Conservation (phyloP, 2,888 invertebrate species). For the Camponotus fellah region DNA sequence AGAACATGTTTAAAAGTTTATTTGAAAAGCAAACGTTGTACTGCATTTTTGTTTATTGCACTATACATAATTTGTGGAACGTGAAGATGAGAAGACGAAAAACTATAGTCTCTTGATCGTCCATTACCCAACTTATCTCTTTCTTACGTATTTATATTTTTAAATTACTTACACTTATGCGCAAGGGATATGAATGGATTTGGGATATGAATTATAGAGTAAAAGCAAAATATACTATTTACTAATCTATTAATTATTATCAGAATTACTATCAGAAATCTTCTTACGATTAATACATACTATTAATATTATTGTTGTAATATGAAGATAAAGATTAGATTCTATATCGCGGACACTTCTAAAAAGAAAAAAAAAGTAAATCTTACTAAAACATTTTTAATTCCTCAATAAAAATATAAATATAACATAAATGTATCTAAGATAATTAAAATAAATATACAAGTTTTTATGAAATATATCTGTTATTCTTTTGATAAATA, state of each 20-base stretch:
- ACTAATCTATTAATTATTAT: too few relatives aligned
- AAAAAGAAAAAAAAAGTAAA: background rate
- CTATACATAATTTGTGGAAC: background rate
- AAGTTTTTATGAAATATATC: constrained; percentile 3
- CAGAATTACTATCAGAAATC: background rate
- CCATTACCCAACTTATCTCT: background rate
- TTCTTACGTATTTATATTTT: background rate
- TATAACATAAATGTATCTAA: background rate
- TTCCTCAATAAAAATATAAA: background rate
- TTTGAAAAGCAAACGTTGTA: background rate
- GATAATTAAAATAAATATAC: too few relatives aligned
- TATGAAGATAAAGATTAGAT: background rate
- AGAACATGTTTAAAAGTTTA: constrained; percentile 52
- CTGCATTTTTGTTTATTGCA: background rate
- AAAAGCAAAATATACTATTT: background rate
- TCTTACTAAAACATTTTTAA: background rate
- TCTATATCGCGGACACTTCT: background rate
- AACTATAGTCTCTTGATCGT: too few relatives aligned
- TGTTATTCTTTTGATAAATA: background rate
- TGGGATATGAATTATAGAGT: too few relatives aligned
- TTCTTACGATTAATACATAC: too few relatives aligned
- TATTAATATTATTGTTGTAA: background rate
- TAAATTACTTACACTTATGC: background rate
- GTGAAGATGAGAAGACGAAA: background rate
- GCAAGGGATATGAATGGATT: background rate